Evolutionary conservation across 2,113 vertebrate genomes (phyloP), one percentile per base, ranked within the genome.

Genomic region (Platysternon megacephalum): DNA sequence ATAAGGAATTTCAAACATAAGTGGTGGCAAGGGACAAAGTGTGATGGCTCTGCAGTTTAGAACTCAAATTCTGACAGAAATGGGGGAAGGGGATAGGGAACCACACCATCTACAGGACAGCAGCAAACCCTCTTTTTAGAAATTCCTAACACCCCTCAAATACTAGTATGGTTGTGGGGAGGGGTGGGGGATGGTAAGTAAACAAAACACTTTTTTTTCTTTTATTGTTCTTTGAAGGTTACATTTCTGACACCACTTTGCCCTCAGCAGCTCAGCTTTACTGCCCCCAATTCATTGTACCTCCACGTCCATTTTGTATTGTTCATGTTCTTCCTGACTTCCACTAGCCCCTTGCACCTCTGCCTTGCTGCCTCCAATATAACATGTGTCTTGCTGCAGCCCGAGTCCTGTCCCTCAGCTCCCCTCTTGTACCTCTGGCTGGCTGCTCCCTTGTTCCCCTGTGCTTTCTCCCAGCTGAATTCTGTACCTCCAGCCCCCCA

Each of bases 61-160:
- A 95, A 95, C 84, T 97, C 94, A 97, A 96, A 96, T 95, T 96
- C 89, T 97, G 96, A 96, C 92, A 97, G 97, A 96, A 96, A 87
- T 65, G 94, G 92, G 94, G 95, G 90, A 96, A 95, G 35, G 17
- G 35, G 29, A 22, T 17, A 39, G n/a, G 16, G 35, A 97, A 97
- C 97, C 93, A 90, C 28, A 12, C 88, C 95, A 97, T 91, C 95
- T 95, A 95, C 90, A 95, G 93, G 87, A 92, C 93, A 96, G 93
- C 61, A 95, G 82, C 85, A 97, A 97, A 95, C 19, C n/a, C 17
- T 39, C 35, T 68, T 68, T 65, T 68, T 68, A 68, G 35, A 68
- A 68, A 21, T 68, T 1, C 72, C 90, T 96, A 91, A 96, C 87
- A 92, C 55, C 35, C 51, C 89, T 82, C 81, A 92, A 95, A 94